phyloP scores from a whole-genome alignment of 2,113 vertebrate genomes.

The Thymallus thymallus region DNA sequence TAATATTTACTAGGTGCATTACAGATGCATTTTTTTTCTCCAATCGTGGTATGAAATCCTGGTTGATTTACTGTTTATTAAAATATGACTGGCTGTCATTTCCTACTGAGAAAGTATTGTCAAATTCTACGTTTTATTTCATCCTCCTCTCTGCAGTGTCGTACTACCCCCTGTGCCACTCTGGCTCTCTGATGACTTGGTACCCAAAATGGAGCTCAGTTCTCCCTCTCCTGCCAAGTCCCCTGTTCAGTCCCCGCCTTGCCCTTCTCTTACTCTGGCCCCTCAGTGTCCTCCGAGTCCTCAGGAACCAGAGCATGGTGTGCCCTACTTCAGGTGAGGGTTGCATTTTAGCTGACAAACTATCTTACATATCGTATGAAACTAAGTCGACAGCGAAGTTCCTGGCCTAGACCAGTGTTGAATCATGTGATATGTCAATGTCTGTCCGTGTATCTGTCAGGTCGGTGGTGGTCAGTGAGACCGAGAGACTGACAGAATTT shows the following conservation, averaged over 20 bases:
- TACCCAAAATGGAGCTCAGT: slow-evolving; percentile 19
- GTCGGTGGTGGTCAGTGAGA: slow-evolving; percentile 76
- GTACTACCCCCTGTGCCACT: slow-evolving; percentile 5
- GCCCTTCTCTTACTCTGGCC: background rate
- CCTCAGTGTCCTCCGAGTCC: slow-evolving; percentile 11
- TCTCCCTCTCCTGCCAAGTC: slow-evolving; percentile 17
- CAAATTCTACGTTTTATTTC: slow-evolving; percentile 4
- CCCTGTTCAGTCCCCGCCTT: slow-evolving; percentile 10
- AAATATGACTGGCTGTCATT: background rate
- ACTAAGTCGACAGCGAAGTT: background rate
- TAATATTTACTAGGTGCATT: too few species aligned
- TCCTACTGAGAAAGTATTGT: background rate
- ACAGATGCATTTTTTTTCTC: too few species aligned
- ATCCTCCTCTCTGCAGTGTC: slow-evolving; percentile 33
- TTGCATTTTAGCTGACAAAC: background rate
- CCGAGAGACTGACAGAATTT: slow-evolving; percentile 67
- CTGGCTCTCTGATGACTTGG: background rate
- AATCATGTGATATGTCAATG: background rate
- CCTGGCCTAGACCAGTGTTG: background rate
- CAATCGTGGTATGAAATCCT: too few species aligned
- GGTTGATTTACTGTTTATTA: background rate
- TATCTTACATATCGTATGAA: background rate
- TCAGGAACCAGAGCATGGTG: slow-evolving; percentile 59
- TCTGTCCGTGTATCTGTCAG: slow-evolving; percentile 56
- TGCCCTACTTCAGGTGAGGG: slow-evolving; percentile 72